phyloP scores from a whole-genome alignment of 1,140 invertebrate genomes.

The Notospermus geniculatus region DNA sequence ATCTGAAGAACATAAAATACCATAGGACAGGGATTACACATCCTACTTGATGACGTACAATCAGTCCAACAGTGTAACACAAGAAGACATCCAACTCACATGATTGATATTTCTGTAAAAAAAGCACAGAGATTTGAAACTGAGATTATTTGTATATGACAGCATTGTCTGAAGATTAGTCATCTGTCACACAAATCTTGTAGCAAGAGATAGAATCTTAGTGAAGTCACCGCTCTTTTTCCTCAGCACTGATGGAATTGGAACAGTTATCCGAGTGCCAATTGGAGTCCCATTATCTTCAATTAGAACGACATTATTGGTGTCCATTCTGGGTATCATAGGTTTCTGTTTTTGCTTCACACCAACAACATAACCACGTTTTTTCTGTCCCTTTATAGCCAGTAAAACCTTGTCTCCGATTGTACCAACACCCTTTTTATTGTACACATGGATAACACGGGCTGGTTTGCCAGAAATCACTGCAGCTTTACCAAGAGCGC shows the following conservation, averaged over 20 bases:
- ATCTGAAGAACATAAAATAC: no score
- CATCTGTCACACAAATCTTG: conserved; percentile 78
- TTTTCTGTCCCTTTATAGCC: conserved; percentile 96
- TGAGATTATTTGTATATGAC: no score
- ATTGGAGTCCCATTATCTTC: conserved; percentile 91
- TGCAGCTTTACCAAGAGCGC: conserved; percentile 86
- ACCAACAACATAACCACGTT: conserved; percentile 92
- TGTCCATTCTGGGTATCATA: conserved; percentile 89
- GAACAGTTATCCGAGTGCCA: conserved; percentile 90
- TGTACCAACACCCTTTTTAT: conserved; percentile 62
- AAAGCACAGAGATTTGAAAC: no score
- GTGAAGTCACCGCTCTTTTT: conserved; percentile 84
- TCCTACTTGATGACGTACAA: no score
- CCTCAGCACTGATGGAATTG: conserved; percentile 88
- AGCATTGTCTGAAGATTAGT: no score
- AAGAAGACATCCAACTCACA: no score
- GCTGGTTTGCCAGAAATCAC: conserved; percentile 91
- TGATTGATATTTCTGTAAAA: no score
- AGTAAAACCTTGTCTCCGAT: conserved; percentile 77
- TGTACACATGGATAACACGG: conserved; percentile 63
- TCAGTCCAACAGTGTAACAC: no score
- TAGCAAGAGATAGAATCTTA: conserved; percentile 89
- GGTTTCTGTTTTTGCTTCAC: conserved; percentile 75
- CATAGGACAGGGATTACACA: no score
- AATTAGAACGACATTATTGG: conserved; percentile 94